These are phyloP conservation scores for Cynopterus brachyotis DNA, from an alignment of 2,113 vertebrate species.

Conservation along the genomic window DNA sequence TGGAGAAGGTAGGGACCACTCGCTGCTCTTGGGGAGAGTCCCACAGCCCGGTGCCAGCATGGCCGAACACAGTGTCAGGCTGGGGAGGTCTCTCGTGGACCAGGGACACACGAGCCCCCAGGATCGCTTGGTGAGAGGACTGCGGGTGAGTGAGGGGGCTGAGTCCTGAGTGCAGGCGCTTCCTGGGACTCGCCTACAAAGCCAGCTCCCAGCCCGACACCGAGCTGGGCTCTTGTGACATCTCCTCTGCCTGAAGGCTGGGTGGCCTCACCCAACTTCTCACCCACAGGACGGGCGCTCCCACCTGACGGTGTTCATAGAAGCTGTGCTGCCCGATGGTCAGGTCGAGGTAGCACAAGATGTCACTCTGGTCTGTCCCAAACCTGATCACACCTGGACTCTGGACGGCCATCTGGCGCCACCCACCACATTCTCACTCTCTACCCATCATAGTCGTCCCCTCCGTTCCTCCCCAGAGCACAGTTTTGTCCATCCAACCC, in stretches of 20 bases:
- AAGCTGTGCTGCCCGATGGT: conserved; percentile 53
- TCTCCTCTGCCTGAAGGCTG: neutral
- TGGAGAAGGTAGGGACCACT: conserved; percentile 68
- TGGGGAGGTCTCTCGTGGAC: neutral
- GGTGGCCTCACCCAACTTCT: neutral
- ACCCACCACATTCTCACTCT: neutral
- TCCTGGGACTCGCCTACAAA: neutral
- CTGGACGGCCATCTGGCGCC: rapidly evolving
- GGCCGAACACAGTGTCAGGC: neutral
- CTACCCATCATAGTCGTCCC: rapidly evolving
- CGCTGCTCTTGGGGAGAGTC: rapidly evolving
- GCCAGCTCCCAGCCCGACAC: too few species aligned
- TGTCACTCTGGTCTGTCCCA: conserved; percentile 77
- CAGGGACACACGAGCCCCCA: rapidly evolving
- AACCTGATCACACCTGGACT: neutral
- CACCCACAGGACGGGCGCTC: conserved; percentile 41
- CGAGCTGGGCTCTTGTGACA: rapidly evolving
- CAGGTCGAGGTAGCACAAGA: neutral
- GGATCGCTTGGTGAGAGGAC: neutral
- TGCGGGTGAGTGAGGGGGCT: rapidly evolving
- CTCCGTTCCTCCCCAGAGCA: neutral
- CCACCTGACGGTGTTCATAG: conserved; percentile 69
- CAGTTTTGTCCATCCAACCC: rapidly evolving
- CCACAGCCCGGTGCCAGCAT: too few species aligned
- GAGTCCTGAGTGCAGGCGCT: rapidly evolving